phyloP scores from a whole-genome alignment of 2,888 invertebrate genomes.

The Calameuta filiformis region DNA sequence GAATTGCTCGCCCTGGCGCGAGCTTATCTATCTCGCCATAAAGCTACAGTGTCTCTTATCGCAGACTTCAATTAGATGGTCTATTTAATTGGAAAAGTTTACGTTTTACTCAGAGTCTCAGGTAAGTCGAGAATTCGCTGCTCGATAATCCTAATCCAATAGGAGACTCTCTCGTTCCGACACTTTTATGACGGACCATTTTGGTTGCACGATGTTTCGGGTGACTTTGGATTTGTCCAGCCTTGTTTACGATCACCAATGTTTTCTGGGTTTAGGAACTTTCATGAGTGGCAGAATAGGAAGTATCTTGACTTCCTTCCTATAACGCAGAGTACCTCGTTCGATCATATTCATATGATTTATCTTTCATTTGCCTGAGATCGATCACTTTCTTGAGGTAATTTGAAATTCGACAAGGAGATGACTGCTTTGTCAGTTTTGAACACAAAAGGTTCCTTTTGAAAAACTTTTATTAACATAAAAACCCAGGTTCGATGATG shows the following conservation, averaged over 20 bases:
- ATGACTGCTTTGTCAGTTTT: background rate
- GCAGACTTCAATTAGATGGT: constrained; percentile 8
- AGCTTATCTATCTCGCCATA: constrained; percentile 5
- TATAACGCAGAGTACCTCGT: background rate
- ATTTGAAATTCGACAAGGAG: background rate
- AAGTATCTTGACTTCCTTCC: background rate
- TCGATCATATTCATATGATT: background rate
- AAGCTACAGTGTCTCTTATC: constrained; percentile 15
- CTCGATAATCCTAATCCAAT: constrained; percentile 11
- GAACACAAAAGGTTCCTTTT: background rate
- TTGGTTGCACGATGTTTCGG: background rate
- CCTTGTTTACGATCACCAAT: background rate
- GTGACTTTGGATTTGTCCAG: background rate
- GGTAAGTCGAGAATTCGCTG: background rate
- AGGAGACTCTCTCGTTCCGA: background rate
- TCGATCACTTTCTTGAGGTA: background rate
- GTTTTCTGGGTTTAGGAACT: too few relatives aligned
- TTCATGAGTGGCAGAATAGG: background rate
- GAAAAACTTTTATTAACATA: background rate
- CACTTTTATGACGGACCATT: background rate
- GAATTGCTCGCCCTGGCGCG: background rate
- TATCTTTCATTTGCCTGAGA: background rate
- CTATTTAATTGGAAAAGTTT: constrained; percentile 19
- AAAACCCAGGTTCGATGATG: background rate
- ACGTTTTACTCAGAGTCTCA: background rate